These are phyloP conservation scores for Falcaria lacertinaria DNA, from an alignment of 2,888 invertebrate species.

Conservation along the genomic window DNA sequence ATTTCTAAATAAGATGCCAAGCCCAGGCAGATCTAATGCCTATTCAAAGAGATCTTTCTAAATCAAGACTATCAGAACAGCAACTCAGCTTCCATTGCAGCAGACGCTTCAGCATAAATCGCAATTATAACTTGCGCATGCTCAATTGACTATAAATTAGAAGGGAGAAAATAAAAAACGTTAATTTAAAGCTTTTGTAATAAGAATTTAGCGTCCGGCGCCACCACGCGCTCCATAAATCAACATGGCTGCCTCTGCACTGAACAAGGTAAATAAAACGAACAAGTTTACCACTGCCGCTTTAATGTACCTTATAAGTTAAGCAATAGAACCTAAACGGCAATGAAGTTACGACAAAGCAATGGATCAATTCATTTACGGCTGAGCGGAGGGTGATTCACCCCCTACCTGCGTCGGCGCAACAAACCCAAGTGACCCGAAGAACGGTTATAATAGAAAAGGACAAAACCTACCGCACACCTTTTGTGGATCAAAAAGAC, in stretches of 20 bases:
- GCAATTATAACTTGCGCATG: conserved; percentile 1
- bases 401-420: conserved; percentile 37
- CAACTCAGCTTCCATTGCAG: neutral
- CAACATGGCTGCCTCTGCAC: conserved; percentile 29
- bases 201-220: conserved; percentile 41
- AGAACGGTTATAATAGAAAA: conserved; percentile 23
- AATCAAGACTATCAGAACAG: too few species aligned
- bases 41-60: too few species aligned
- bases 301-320: neutral
- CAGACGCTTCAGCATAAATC: neutral
- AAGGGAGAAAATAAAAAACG: conserved; percentile 31
- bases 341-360: conserved; percentile 16
- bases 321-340: conserved; percentile 8
- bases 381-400: conserved; percentile 28
- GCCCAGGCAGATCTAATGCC: too few species aligned
- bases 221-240: conserved; percentile 48
- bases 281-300: conserved; percentile 2
- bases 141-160: conserved; percentile 10
- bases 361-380: conserved; percentile 20
- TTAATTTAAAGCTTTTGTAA: conserved; percentile 37
- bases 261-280: neutral
- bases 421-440: conserved; percentile 10
- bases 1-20: too few species aligned
- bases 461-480: conserved; percentile 34
- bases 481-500: conserved; percentile 27